A percentile compares a stretch with the other conserved stretches of the same genome.
phyloP scores from a whole-genome alignment of 2,888 invertebrate genomes.

The Brenthis daphne region DNA sequence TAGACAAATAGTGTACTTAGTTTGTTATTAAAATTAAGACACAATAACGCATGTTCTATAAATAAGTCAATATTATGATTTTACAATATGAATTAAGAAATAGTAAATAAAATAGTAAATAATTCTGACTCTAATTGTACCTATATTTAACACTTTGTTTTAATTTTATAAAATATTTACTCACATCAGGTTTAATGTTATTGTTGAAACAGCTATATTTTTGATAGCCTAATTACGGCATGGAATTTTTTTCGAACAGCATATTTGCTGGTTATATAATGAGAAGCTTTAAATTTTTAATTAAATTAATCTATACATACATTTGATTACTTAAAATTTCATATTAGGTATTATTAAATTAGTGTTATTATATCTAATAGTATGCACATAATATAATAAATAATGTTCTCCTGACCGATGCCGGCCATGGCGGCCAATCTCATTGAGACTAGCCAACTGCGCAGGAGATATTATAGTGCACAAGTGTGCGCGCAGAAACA shows the following conservation, averaged over 20 bases:
- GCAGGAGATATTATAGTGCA: too few relatives aligned
- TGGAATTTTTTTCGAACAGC: background rate
- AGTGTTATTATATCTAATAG: too few relatives aligned
- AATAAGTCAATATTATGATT: background rate
- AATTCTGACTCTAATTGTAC: conserved; percentile 3
- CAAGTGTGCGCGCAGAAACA: too few relatives aligned
- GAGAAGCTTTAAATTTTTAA: background rate
- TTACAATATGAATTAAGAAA: background rate
- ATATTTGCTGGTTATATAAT: background rate
- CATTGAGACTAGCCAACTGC: too few relatives aligned
- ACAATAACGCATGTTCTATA: too few relatives aligned
- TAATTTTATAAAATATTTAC: background rate
- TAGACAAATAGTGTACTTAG: too few relatives aligned
- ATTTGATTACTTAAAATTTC: too few relatives aligned
- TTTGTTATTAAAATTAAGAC: too few relatives aligned
- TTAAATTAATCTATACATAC: background rate
- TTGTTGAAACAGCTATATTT: conserved; percentile 4
- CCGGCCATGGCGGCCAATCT: too few relatives aligned
- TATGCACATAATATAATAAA: too few relatives aligned
- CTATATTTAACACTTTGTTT: background rate
- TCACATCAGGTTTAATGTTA: background rate
- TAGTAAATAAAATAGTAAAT: background rate
- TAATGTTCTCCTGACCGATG: too few relatives aligned
- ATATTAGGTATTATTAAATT: too few relatives aligned
- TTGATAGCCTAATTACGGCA: background rate